A percentile compares a stretch with the other conserved stretches of the same genome.
Conservation (phyloP, 2,888 invertebrate genomes). For the Spilarctia lutea region DNA sequence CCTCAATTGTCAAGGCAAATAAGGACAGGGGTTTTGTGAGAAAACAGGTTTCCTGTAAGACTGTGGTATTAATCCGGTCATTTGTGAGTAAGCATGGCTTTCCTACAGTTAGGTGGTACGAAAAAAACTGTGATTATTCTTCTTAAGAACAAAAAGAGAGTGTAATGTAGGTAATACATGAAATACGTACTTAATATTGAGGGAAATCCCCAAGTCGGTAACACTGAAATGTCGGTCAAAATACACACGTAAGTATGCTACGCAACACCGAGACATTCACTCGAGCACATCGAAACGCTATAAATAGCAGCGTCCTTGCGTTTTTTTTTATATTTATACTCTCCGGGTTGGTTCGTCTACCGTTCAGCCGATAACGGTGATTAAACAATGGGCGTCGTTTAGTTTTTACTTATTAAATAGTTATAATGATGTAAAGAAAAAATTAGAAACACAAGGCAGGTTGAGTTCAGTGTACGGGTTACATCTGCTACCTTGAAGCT, state of each 20-base stretch:
- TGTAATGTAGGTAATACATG: neutral
- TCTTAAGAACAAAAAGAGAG: neutral
- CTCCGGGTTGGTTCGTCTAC: conserved; percentile 33
- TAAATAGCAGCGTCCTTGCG: conserved; percentile 52
- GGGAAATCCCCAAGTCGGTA: neutral
- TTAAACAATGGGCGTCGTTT: conserved; percentile 35
- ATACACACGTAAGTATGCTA: conserved; percentile 13
- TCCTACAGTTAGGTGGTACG: too few species aligned
- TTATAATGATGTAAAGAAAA: conserved; percentile 7
- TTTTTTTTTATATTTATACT: conserved; percentile 46
- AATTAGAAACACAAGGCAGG: neutral
- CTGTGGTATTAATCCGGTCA: neutral
- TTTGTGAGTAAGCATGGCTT: too few species aligned
- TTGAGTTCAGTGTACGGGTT: neutral
- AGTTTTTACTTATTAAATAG: conserved; percentile 16
- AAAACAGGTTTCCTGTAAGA: neutral
- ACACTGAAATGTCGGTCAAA: conserved; percentile 17
- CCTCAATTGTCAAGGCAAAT: too few species aligned
- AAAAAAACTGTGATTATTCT: neutral
- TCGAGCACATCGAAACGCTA: conserved; percentile 45
- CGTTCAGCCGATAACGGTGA: conserved; percentile 36
- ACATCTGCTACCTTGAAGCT: neutral
- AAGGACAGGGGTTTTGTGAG: neutral
- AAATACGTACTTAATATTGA: neutral
- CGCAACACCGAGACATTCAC: conserved; percentile 43